These are phyloP conservation scores for Iphiclides podalirius DNA, from an alignment of 2,888 invertebrate genomes.

Conservation along the genomic window DNA sequence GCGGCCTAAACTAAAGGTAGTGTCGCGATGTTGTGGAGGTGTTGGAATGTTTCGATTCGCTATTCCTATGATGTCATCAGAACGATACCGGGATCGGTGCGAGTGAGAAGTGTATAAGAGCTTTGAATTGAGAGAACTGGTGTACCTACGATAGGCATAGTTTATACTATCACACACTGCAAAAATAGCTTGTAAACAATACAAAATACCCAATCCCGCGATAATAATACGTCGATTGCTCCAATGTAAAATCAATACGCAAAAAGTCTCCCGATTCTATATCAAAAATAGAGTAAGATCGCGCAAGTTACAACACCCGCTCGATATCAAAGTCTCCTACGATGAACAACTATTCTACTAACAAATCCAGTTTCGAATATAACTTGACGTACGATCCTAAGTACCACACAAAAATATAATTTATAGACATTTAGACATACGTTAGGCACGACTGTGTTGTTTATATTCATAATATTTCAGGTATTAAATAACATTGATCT, in stretches of 20 bases:
- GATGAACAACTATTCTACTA: too few species aligned
- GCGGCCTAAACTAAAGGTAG: too few species aligned
- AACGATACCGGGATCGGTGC: too few species aligned
- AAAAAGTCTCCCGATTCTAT: not conserved
- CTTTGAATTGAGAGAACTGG: too few species aligned
- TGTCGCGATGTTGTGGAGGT: too few species aligned
- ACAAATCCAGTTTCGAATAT: not conserved
- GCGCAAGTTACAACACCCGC: too few species aligned
- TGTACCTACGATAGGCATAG: too few species aligned
- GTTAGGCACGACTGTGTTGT: constrained; percentile 22
- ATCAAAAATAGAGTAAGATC: constrained; percentile 16
- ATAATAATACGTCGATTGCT: not conserved
- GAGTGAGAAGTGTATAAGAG: too few species aligned
- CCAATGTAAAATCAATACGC: not conserved
- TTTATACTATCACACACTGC: too few species aligned
- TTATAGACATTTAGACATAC: constrained; percentile 10
- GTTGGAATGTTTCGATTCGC: too few species aligned
- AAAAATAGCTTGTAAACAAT: not conserved
- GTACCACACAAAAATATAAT: constrained; percentile 21
- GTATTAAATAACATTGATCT: not conserved
- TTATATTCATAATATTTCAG: constrained; percentile 9
- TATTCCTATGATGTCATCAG: too few species aligned
- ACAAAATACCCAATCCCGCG: constrained; percentile 2
- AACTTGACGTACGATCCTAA: not conserved
- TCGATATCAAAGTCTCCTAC: too few species aligned